Conservation (phyloP, 2,888 invertebrate species). For the Perizoma flavofasciatum region DNA sequence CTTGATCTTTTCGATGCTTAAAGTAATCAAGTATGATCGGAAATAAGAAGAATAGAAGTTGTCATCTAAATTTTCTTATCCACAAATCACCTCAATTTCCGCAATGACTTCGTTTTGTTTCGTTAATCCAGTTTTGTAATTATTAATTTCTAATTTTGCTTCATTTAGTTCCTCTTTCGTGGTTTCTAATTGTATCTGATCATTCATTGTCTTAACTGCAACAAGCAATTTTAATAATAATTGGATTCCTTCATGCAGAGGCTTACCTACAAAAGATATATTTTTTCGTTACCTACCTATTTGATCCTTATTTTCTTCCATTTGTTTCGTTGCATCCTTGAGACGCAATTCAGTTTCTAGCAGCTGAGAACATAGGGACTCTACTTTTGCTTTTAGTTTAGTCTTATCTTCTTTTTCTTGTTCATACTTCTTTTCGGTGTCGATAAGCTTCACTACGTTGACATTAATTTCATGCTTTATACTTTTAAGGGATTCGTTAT, state of each 20-base stretch:
- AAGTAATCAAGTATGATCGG: too few relatives aligned
- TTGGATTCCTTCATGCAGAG: conserved; percentile 2
- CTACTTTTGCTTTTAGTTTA: conserved; percentile 52
- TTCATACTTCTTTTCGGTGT: conserved; percentile 62
- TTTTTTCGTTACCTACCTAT: conserved; percentile 45
- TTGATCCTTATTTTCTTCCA: conserved; percentile 47
- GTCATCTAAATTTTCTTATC: neutral
- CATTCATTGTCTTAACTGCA: conserved; percentile 41
- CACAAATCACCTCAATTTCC: conserved; percentile 56
- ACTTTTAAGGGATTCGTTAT: conserved; percentile 59
- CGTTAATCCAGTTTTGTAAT: conserved; percentile 48
- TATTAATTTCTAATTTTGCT: conserved; percentile 51
- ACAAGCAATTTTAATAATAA: conserved; percentile 19
- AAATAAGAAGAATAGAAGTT: neutral
- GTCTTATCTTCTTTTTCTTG: conserved; percentile 55
- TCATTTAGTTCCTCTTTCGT: conserved; percentile 51
- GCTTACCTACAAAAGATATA: neutral
- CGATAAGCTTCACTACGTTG: conserved; percentile 56
- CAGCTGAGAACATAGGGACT: conserved; percentile 52
- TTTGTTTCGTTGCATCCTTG: conserved; percentile 47
- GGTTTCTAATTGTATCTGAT: conserved; percentile 48
- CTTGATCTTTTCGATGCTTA: too few relatives aligned
- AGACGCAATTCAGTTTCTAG: conserved; percentile 54
- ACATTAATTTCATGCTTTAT: conserved; percentile 57
- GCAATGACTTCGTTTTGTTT: conserved; percentile 52